Base-by-base conservation (phyloP, 2,113 vertebrate genomes). In the Delphinus delphis region DNA sequence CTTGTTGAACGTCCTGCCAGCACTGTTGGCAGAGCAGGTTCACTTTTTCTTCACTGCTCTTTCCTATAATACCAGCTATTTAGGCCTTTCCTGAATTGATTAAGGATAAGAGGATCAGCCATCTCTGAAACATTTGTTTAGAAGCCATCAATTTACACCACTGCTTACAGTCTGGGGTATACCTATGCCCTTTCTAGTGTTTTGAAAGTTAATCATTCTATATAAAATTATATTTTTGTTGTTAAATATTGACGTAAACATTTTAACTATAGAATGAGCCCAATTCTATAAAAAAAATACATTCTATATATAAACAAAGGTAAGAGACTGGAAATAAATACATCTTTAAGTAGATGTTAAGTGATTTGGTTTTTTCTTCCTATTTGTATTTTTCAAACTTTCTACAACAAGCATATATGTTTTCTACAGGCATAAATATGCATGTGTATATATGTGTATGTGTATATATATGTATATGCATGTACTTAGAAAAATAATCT, bases 231-330 rank as follows among this genome's bases (percentile, higher is more conserved):
- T 77, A n/a, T 58, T 71, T 86, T 74, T 93, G 10, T 76, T 90
- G n/a, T 63, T 82, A 67, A 71, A 76, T 88, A 67, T 76, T 92
- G 36, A 44, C 15, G 76, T 87, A 86, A 76, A 91, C n/a, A 94
- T 95, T 94, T 95, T 70, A 89, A 74, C 74, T 86, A 50, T 21
- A 81, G 41, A 97, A 93, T 74, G 23, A 91, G 41, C 85, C 28
- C 50, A 60, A 7, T 90, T 93, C 62, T 73, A 79, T 73, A 73
- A 38, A 55, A 76, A 85, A 85, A 82, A 62, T 38, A 60, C 58
- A 70, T 55, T 68, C 31, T 67, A 25, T 77, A 17, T 47, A 70
- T 60, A 74, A 71, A 92, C 36, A 47, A 90, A 88, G 33, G 47
- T 89, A 90, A 68, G 50, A 80, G 10, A 88, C 71, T 80, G 17